phyloP scores from a whole-genome alignment of 1,140 invertebrate genomes.

The Drosophila eugracilis region DNA sequence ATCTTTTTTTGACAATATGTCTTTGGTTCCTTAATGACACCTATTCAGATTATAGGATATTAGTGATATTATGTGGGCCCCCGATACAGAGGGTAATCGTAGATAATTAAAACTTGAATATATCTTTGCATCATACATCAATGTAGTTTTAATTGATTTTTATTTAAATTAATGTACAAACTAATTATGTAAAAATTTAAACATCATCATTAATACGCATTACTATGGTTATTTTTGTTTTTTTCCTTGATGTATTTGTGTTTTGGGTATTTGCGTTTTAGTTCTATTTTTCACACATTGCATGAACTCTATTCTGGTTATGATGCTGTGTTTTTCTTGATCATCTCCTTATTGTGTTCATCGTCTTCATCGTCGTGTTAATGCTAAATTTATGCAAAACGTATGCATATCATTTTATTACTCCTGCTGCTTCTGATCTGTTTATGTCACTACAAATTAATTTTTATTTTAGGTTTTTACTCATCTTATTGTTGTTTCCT shows the following conservation, averaged over 20 bases:
- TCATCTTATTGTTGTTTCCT: slow-evolving; percentile 28
- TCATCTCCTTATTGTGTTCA: slow-evolving; percentile 49
- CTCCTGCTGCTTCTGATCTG: slow-evolving; percentile 31
- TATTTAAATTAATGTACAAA: slow-evolving; percentile 83
- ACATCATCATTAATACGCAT: slow-evolving; percentile 78
- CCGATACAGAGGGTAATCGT: not conserved
- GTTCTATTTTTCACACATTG: slow-evolving; percentile 54
- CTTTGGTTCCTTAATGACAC: no score
- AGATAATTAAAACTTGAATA: slow-evolving; percentile 2
- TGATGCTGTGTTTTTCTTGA: slow-evolving; percentile 33
- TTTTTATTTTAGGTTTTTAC: slow-evolving; percentile 22
- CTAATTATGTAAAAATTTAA: slow-evolving; percentile 83
- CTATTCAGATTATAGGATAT: no score
- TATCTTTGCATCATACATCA: slow-evolving; percentile 45
- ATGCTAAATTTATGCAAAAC: slow-evolving; percentile 68
- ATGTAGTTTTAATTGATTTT: slow-evolving; percentile 77
- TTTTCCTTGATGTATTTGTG: slow-evolving; percentile 33
- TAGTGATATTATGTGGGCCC: no score
- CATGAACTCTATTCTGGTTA: slow-evolving; percentile 38
- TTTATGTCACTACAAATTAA: slow-evolving; percentile 30
- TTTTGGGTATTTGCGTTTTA: slow-evolving; percentile 50
- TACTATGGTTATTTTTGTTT: slow-evolving; percentile 60
- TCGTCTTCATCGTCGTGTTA: slow-evolving; percentile 30
- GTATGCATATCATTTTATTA: slow-evolving; percentile 67
- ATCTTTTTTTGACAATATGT: not conserved